Conservation (phyloP, 1,140 invertebrate species). For the Calycopis cecrops region DNA sequence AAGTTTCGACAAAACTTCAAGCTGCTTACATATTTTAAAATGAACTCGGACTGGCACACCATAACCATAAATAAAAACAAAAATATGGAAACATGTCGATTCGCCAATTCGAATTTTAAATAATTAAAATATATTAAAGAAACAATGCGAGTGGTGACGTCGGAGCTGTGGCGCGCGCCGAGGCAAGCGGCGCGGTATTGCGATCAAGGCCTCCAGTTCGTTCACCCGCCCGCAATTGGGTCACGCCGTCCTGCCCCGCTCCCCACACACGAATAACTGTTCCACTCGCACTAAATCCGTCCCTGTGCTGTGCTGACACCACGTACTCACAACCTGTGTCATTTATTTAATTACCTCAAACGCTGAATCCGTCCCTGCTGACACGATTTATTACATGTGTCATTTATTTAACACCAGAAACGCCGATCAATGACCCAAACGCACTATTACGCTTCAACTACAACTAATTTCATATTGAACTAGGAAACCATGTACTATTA, state of each 20-base stretch:
- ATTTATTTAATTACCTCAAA: constrained; percentile 19
- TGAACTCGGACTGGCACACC: no score
- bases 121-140: no score
- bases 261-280: constrained; percentile 62
- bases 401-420: no score
- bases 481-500: no score
- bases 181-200: constrained; percentile 46
- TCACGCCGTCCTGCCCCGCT: constrained; percentile 56
- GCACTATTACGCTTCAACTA: neutral
- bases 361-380: neutral
- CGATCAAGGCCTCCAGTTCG: constrained; percentile 69
- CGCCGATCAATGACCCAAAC: constrained; percentile 19
- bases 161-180: constrained; percentile 23
- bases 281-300: constrained; percentile 60
- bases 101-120: no score
- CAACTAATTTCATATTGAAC: neutral
- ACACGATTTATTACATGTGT: no score
- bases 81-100: no score
- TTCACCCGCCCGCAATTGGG: constrained; percentile 62
- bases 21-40: no score
- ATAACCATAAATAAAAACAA: no score
- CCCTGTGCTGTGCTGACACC: constrained; percentile 34
- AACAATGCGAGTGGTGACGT: constrained; percentile 55
- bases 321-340: neutral
- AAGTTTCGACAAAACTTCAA: no score